phyloP scores from a whole-genome alignment of 2,888 invertebrate species.

The Pelosia muscerda region DNA sequence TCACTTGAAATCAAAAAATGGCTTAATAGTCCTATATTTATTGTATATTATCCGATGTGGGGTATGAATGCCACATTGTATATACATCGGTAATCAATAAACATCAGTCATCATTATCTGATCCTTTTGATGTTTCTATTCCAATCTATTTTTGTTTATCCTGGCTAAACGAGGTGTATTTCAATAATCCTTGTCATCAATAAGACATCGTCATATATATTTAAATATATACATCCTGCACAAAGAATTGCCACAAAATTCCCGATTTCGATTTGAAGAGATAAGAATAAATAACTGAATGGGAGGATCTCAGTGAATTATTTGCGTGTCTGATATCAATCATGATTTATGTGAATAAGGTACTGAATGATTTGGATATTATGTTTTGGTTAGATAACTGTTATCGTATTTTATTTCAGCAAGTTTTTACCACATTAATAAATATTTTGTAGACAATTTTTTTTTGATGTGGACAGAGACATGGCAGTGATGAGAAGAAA shows the following conservation, averaged over 20 bases:
- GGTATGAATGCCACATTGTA: too few relatives aligned
- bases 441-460: too few relatives aligned
- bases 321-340: slow-evolving; percentile 13
- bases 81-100: too few relatives aligned
- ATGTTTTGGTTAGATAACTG: neutral
- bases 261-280: slow-evolving; percentile 10
- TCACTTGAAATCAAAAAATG: too few relatives aligned
- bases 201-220: slow-evolving; percentile 8
- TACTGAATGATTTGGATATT: neutral
- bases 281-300: slow-evolving; percentile 13
- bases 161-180: slow-evolving; percentile 25
- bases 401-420: neutral
- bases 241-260: slow-evolving; percentile 28
- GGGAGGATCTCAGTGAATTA: slow-evolving; percentile 8
- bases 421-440: too few relatives aligned
- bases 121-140: slow-evolving; percentile 8
- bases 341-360: neutral
- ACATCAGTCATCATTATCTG: too few relatives aligned
- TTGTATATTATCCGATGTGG: too few relatives aligned
- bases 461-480: too few relatives aligned
- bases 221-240: slow-evolving; percentile 27
- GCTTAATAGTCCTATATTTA: too few relatives aligned
- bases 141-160: slow-evolving; percentile 9
- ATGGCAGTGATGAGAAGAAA: too few relatives aligned
- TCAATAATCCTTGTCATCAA: slow-evolving; percentile 27